phyloP scores from a whole-genome alignment of 2,113 vertebrate genomes.

The Clarias macrocephalus region DNA sequence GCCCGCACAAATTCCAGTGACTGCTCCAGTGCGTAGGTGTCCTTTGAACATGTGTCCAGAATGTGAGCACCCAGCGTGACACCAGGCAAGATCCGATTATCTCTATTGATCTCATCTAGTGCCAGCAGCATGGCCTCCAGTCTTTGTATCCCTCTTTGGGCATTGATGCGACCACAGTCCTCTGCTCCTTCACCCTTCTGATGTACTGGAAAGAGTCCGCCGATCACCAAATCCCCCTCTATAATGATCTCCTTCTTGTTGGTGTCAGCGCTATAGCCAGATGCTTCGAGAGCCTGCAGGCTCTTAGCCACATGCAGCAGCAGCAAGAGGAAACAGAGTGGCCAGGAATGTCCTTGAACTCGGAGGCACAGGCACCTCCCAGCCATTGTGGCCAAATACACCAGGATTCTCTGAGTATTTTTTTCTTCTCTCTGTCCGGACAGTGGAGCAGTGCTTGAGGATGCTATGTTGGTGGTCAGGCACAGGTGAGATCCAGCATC shows the following conservation, averaged over 20 bases:
- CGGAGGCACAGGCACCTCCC: conserved; percentile 11
- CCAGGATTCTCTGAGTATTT: conserved; percentile 7
- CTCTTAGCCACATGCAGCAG: conserved; percentile 40
- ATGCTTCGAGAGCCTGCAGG: conserved; percentile 29
- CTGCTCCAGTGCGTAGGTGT: conserved; percentile 96
- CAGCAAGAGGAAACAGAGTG: conserved; percentile 36
- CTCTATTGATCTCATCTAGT: conserved; percentile 90
- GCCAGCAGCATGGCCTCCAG: conserved; percentile 98
- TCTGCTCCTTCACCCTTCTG: conserved; percentile 87
- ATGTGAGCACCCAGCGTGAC: conserved; percentile 90
- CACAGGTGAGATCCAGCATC: conserved; percentile 64
- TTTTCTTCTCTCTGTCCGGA: conserved; percentile 33
- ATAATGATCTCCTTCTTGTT: conserved; percentile 88
- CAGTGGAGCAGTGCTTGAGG: conserved; percentile 51
- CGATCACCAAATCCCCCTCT: conserved; percentile 92
- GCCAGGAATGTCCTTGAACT: conserved; percentile 39
- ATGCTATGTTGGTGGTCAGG: conserved; percentile 60
- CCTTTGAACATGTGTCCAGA: conserved; percentile 96
- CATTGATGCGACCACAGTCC: conserved; percentile 93
- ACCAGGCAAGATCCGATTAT: conserved; percentile 85
- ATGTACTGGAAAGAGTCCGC: conserved; percentile 92
- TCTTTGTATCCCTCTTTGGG: conserved; percentile 95
- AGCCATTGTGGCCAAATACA: conserved; percentile 30
- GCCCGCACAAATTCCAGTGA: conserved; percentile 95
- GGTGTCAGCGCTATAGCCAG: conserved; percentile 42